These are phyloP conservation scores for Agelaius tricolor DNA, from an alignment of 2,113 vertebrate species.

Conservation along the genomic window DNA sequence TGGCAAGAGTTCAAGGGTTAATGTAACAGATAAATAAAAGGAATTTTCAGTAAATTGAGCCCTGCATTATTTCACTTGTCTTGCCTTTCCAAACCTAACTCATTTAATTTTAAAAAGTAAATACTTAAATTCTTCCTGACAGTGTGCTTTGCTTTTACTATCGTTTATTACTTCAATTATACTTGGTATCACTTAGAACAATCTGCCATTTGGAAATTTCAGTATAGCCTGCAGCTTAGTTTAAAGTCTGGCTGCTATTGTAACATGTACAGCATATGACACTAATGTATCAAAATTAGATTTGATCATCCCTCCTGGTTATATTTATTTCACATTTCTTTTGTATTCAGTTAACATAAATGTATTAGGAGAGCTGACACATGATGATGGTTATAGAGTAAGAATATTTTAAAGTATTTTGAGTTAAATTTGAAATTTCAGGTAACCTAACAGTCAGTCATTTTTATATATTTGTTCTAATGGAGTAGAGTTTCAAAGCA, in stretches of 20 bases:
- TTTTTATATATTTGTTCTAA: slow-evolving; percentile 73
- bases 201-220: slow-evolving; percentile 85
- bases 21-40: slow-evolving; percentile 87
- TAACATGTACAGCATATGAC: slow-evolving; percentile 88
- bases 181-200: slow-evolving; percentile 83
- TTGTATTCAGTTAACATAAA: slow-evolving; percentile 92
- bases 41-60: slow-evolving; percentile 85
- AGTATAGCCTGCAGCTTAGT: slow-evolving; percentile 83
- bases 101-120: slow-evolving; percentile 87
- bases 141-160: slow-evolving; percentile 84
- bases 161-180: slow-evolving; percentile 87
- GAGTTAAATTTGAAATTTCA: slow-evolving; percentile 78
- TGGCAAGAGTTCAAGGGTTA: slow-evolving; percentile 86
- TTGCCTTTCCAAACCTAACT: slow-evolving; percentile 81
- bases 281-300: slow-evolving; percentile 97
- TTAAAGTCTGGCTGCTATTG: slow-evolving; percentile 83
- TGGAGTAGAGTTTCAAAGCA: slow-evolving; percentile 58
- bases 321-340: slow-evolving; percentile 95
- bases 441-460: slow-evolving; percentile 70
- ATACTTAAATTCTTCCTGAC: slow-evolving; percentile 87
- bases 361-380: slow-evolving; percentile 82
- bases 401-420: slow-evolving; percentile 85
- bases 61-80: slow-evolving; percentile 86
- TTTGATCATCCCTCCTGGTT: slow-evolving; percentile 89
- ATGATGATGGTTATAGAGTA: slow-evolving; percentile 81